Percentiles rank a stretch among this genome's conserved stretches.
These are phyloP conservation scores for Drosophila meridionalis DNA, from an alignment of 2,888 invertebrate species.

Conservation along the genomic window DNA sequence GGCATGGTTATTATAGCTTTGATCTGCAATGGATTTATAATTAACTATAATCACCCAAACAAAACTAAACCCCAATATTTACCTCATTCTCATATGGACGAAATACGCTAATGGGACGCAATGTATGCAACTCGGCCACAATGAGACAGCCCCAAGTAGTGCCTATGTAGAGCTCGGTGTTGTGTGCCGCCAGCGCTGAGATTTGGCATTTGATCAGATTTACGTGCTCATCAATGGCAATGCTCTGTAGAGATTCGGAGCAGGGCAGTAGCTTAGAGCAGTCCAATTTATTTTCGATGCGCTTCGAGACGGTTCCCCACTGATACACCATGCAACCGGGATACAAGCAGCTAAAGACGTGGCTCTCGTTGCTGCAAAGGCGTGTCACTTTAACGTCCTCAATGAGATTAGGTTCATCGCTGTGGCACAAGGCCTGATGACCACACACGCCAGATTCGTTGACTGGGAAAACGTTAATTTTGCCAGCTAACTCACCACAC, in stretches of 20 bases:
- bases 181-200: constrained; percentile 87
- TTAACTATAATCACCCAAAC: neutral
- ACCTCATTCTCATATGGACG: constrained; percentile 95
- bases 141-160: constrained; percentile 98
- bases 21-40: constrained; percentile 84
- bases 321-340: constrained; percentile 95
- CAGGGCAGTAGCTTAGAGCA: constrained; percentile 96
- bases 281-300: constrained; percentile 92
- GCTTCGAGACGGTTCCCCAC: constrained; percentile 90
- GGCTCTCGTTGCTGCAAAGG: constrained; percentile 87
- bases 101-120: constrained; percentile 96
- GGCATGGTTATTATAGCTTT: constrained; percentile 88
- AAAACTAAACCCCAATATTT: constrained; percentile 35
- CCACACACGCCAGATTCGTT: constrained; percentile 89
- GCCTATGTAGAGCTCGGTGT: constrained; percentile 93
- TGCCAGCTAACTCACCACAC: constrained; percentile 94
- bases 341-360: constrained; percentile 92
- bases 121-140: constrained; percentile 92
- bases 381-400: constrained; percentile 88
- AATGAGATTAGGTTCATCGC: constrained; percentile 83
- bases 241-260: constrained; percentile 95
- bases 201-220: constrained; percentile 91
- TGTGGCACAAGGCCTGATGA: constrained; percentile 90
- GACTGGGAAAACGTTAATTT: constrained; percentile 91
- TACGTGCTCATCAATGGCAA: constrained; percentile 94